These are phyloP conservation scores for Eupithecia dodoneata DNA, from an alignment of 2,888 invertebrate species.

Conservation along the genomic window DNA sequence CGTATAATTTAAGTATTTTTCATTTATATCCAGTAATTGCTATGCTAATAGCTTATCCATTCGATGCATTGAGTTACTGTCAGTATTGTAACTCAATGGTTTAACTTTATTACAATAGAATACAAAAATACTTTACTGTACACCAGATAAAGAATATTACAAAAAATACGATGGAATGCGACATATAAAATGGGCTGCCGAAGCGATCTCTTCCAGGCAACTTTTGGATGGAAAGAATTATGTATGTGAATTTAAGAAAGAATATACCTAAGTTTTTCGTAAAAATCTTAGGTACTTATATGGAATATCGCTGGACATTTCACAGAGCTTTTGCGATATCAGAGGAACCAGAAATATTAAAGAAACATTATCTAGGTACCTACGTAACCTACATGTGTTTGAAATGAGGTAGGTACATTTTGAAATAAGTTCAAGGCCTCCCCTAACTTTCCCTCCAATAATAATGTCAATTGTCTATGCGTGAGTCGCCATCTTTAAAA, in stretches of 20 bases:
- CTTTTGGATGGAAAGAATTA: too few species aligned
- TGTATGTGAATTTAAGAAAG: too few species aligned
- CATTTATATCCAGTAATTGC: not conserved
- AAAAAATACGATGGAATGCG: too few species aligned
- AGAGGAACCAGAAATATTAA: not conserved
- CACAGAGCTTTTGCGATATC: not conserved
- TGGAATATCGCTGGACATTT: not conserved
- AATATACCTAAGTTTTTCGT: not conserved
- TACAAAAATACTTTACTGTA: too few species aligned
- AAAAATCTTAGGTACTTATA: not conserved
- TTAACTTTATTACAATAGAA: too few species aligned
- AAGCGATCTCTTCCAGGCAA: too few species aligned
- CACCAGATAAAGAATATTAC: too few species aligned
- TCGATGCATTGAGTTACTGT: too few species aligned
- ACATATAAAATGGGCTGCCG: too few species aligned
- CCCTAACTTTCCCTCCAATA: conserved; percentile 53
- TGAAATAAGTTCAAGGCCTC: conserved; percentile 21
- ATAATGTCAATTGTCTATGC: conserved; percentile 46
- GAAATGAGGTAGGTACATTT: not conserved
- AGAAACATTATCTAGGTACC: not conserved
- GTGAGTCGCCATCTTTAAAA: conserved; percentile 59
- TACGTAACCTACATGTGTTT: not conserved
- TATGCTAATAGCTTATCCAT: not conserved
- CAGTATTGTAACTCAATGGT: too few species aligned
- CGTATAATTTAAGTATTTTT: not conserved